phyloP scores from a whole-genome alignment of 1,140 invertebrate species.

The Brachystomella parvula region DNA sequence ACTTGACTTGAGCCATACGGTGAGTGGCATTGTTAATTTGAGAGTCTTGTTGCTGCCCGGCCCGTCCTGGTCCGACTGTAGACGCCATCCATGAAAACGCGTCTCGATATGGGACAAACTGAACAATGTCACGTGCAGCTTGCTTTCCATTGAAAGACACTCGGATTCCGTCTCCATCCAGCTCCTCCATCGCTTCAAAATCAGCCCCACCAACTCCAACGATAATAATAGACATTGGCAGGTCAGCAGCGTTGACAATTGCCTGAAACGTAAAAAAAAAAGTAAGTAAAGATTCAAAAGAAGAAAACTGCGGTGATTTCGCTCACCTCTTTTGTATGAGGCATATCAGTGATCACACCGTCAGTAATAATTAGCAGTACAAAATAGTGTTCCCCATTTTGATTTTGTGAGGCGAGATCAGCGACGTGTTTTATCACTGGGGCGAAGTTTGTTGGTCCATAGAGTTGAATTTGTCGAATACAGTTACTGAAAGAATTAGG shows the following conservation, averaged over 20 bases:
- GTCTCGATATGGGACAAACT: slow-evolving; percentile 35
- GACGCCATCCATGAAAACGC: slow-evolving; percentile 31
- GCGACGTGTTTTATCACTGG: slow-evolving; percentile 55
- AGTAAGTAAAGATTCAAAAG: not conserved
- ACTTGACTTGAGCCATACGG: slow-evolving; percentile 28
- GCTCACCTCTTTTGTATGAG: slow-evolving; percentile 50
- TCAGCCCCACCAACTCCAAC: slow-evolving; percentile 52
- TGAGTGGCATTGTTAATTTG: slow-evolving; percentile 27
- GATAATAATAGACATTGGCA: slow-evolving; percentile 56
- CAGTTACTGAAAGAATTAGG: slow-evolving; percentile 34
- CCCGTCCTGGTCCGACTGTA: slow-evolving; percentile 28
- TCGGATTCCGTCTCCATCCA: slow-evolving; percentile 53
- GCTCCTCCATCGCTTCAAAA: slow-evolving; percentile 52
- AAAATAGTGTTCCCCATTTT: slow-evolving; percentile 53
- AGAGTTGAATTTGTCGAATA: slow-evolving; percentile 45
- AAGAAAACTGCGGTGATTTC: not conserved
- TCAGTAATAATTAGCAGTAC: slow-evolving; percentile 60
- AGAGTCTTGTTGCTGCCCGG: slow-evolving; percentile 3
- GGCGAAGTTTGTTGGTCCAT: slow-evolving; percentile 59
- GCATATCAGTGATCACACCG: slow-evolving; percentile 60
- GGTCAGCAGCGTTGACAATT: slow-evolving; percentile 48
- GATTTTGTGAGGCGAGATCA: slow-evolving; percentile 43
- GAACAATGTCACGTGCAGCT: slow-evolving; percentile 43
- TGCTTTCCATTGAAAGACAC: slow-evolving; percentile 44
- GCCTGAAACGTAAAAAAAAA: slow-evolving; percentile 40